phyloP scores from a whole-genome alignment of 2,113 vertebrate species.

The Mastomys natalensis region DNA sequence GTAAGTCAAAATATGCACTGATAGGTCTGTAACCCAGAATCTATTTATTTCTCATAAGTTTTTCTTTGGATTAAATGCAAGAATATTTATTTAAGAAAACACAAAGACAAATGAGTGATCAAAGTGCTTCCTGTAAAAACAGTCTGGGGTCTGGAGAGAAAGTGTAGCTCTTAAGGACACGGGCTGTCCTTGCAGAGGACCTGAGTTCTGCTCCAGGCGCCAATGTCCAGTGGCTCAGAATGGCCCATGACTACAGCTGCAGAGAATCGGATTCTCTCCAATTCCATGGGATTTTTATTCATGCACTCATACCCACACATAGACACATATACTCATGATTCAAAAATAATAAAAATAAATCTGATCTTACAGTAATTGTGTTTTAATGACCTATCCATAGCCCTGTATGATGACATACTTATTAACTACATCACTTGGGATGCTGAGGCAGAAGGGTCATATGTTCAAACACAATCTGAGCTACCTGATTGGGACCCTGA shows the following conservation, averaged over 20 bases:
- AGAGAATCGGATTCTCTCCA: too few relatives aligned
- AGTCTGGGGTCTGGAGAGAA: not conserved
- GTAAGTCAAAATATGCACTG: not conserved
- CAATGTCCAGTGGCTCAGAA: too few relatives aligned
- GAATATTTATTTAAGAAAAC: slow-evolving; percentile 44
- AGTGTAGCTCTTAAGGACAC: not conserved
- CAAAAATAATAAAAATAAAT: not conserved
- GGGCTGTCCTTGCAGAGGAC: not conserved
- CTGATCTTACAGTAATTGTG: not conserved
- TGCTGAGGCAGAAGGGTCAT: not conserved
- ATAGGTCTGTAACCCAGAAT: not conserved
- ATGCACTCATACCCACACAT: not conserved
- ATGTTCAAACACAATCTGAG: not conserved
- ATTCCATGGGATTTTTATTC: not conserved
- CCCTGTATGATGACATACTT: too few relatives aligned
- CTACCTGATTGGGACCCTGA: not conserved
- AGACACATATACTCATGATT: not conserved
- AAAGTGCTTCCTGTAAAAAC: not conserved
- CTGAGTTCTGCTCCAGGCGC: not conserved
- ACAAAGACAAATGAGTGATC: not conserved
- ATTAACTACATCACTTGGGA: not conserved
- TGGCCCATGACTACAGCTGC: not conserved
- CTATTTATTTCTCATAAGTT: not conserved
- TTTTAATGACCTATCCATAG: not conserved
- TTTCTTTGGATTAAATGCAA: slow-evolving; percentile 21